phyloP scores from a whole-genome alignment of 2,888 invertebrate species.

The Epicampocera succincta region DNA sequence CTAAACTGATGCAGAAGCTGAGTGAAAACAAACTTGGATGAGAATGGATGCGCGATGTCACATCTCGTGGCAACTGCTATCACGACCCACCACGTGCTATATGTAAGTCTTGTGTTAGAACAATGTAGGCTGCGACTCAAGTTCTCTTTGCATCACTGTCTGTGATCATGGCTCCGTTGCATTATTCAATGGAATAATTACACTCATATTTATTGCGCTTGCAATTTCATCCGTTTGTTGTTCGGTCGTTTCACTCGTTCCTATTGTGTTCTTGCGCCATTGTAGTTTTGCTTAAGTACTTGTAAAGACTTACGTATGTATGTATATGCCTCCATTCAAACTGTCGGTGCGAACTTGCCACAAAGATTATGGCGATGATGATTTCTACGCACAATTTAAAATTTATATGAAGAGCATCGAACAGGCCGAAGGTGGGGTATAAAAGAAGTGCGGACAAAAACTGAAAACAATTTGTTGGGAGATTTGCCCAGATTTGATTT shows the following conservation, averaged over 20 bases:
- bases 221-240: no score
- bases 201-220: no score
- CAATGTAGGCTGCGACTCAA: no score
- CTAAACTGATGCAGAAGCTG: no score
- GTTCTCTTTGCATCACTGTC: no score
- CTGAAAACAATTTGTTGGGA: slow-evolving; percentile 29
- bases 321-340: background rate
- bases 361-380: background rate
- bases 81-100: no score
- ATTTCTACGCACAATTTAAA: slow-evolving; percentile 33
- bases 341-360: background rate
- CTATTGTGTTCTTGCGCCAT: background rate
- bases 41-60: no score
- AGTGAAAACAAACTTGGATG: no score
- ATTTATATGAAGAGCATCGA: slow-evolving; percentile 23
- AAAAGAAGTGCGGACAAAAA: background rate
- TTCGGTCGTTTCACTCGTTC: background rate
- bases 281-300: slow-evolving; percentile 35
- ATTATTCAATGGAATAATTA: no score
- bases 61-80: no score
- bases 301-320: slow-evolving; percentile 19
- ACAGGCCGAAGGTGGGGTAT: background rate
- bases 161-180: no score
- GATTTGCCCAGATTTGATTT: slow-evolving; percentile 30
- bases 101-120: no score